phyloP scores from a whole-genome alignment of 2,113 vertebrate genomes.

The Formicarius rufipectus region DNA sequence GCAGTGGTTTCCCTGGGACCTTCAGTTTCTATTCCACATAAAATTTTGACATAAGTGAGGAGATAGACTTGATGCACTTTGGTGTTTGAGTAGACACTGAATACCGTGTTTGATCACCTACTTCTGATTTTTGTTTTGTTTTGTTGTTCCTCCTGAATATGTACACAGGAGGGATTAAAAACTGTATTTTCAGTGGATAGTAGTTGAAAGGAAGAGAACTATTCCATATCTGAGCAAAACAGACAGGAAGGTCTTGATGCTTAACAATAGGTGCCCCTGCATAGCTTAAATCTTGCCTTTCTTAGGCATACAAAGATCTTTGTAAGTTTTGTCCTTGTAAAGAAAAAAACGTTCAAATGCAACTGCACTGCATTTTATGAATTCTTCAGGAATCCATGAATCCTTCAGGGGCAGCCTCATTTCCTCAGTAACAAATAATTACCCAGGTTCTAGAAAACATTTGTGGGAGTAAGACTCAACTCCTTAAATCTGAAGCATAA shows the following conservation, averaged over 20 bases:
- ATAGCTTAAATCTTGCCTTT: neutral
- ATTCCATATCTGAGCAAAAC: neutral
- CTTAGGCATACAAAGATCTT: neutral
- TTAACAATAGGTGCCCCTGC: neutral
- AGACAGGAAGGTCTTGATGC: neutral
- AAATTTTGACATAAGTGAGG: neutral
- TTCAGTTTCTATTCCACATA: neutral
- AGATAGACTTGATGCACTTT: neutral
- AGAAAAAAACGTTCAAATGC: neutral
- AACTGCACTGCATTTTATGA: neutral
- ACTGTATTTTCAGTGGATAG: neutral
- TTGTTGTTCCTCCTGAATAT: neutral
- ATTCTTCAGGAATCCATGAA: neutral
- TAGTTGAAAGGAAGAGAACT: constrained; percentile 25
- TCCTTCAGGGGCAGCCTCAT: neutral
- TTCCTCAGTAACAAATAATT: constrained; percentile 1
- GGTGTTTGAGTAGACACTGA: neutral
- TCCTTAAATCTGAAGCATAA: neutral
- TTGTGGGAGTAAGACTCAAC: neutral
- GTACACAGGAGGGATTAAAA: neutral
- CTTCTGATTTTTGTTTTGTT: neutral
- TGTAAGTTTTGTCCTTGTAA: neutral
- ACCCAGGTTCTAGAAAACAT: neutral
- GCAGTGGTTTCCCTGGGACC: neutral
- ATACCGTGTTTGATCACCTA: neutral